Evolutionary conservation across 2,113 vertebrate genomes (phyloP).

Genomic region (Pterocles orientalis): DNA sequence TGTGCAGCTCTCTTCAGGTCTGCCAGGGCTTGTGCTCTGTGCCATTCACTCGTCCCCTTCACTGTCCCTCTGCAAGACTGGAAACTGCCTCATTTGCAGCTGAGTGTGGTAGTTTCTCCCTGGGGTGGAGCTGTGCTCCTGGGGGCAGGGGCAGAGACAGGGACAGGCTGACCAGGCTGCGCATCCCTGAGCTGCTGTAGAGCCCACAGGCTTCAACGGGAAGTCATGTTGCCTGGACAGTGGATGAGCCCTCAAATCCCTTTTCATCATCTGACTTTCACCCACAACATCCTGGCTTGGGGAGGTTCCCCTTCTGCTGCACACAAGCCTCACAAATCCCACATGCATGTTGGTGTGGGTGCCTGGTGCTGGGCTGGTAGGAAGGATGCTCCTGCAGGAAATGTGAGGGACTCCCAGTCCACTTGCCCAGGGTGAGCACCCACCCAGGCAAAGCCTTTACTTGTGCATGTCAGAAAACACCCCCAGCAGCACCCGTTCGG

Average conservation of each 20-base stretch:
- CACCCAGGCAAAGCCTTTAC: neutral
- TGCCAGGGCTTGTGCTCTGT: neutral
- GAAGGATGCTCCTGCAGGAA: neutral
- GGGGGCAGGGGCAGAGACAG: neutral
- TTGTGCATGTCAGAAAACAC: neutral
- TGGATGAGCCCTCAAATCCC: neutral
- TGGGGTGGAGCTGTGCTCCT: neutral
- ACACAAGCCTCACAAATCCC: neutral
- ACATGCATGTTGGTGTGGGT: fast-evolving
- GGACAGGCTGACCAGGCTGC: neutral
- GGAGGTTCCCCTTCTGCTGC: no score
- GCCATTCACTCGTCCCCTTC: fast-evolving
- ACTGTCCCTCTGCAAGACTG: neutral
- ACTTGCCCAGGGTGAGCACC: neutral
- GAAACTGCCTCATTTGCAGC: neutral
- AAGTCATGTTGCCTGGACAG: neutral
- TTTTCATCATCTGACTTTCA: neutral
- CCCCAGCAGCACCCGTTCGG: neutral
- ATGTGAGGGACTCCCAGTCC: neutral
- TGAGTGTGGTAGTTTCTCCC: neutral
- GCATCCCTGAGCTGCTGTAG: neutral
- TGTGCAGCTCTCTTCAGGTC: neutral
- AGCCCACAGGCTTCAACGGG: neutral
- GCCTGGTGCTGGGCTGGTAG: neutral
- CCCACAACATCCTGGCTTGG: neutral